Base-by-base conservation (phyloP, 2,888 invertebrate species). In the Philopedon plagiatum region DNA sequence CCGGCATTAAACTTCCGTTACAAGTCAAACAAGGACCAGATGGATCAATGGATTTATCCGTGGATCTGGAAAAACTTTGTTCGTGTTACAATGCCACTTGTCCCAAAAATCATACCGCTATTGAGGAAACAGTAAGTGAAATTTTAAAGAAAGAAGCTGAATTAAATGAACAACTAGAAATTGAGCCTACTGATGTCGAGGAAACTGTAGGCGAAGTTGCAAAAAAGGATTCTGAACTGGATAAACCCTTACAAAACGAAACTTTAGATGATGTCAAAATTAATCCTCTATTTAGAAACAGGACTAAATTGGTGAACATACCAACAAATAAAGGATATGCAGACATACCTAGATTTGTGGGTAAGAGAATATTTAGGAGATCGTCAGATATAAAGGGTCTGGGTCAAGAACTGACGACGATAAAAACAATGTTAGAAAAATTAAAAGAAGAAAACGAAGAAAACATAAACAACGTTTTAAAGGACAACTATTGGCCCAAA, bases 1-100 rank as follows among this genome's bases (percentile, higher is more conserved):
- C 82, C 64, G 85, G 84, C 26, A 83, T 86, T 32, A 83, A 84
- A 73, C 75, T 86, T 8, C 86, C 86, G 3, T 75, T 86, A 26
- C 81, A 82, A 68, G 78, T 85, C 77, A 78, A 78, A 32, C 79
- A 80, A 66, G 78, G 80, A 64, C 61, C 77, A 0, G 81, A 85
- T 72, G 85, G 85, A 4, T 76, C 81, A 0, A 65, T 85, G 23
- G 81, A 85, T 66, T 73, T 86, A n/a, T 79, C 81, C 5, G 81
- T 86, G 7, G 85, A 86, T 73, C 68, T 84, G 5, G 81, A 84
- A 7, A 82, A 82, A 67, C 74, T 86, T 5, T 86, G 86, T 70
- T 78, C 81, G n/a, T 82, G 82, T 23, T 76, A 79, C 46, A 80
- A 82, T 64, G 74, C 75, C 3, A 80, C 73, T 29, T 81, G 80